phyloP scores from a whole-genome alignment of 2,113 vertebrate genomes.

The Chiloscyllium plagiosum region DNA sequence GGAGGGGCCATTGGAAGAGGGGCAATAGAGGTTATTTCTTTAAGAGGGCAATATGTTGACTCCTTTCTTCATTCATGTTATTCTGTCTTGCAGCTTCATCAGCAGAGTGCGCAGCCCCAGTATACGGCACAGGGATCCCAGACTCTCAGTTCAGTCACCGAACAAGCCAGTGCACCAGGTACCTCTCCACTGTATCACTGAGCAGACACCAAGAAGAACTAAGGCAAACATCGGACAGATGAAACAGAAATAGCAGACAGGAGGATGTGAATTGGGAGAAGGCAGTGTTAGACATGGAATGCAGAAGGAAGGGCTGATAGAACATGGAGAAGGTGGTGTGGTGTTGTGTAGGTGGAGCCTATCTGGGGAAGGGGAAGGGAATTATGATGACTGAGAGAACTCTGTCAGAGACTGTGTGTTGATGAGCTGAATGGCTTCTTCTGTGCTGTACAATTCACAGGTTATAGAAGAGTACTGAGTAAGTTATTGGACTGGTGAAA shows the following conservation, averaged over 20 bases:
- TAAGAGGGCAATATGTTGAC: background rate
- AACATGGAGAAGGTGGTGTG: too few species aligned
- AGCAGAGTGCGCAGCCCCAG: conserved; percentile 58
- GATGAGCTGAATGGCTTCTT: too few species aligned
- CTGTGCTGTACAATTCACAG: too few species aligned
- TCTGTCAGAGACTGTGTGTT: too few species aligned
- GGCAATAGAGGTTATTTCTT: background rate
- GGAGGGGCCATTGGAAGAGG: background rate
- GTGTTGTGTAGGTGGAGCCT: background rate
- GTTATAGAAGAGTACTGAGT: too few species aligned
- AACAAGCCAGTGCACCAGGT: conserved; percentile 53
- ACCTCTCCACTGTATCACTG: background rate
- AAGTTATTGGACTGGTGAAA: too few species aligned
- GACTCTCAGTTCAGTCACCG: conserved; percentile 53
- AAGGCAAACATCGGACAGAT: background rate
- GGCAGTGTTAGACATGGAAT: background rate
- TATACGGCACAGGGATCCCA: conserved; percentile 51
- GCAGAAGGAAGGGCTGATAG: background rate
- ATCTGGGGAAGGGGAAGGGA: background rate
- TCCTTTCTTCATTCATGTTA: background rate
- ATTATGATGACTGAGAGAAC: too few species aligned
- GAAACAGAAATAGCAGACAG: background rate
- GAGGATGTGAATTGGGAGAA: background rate
- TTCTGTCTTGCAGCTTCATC: conserved; percentile 57
- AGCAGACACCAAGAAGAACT: background rate